Conservation (phyloP, 2,113 vertebrate species). For the Chinchilla lanigera region DNA sequence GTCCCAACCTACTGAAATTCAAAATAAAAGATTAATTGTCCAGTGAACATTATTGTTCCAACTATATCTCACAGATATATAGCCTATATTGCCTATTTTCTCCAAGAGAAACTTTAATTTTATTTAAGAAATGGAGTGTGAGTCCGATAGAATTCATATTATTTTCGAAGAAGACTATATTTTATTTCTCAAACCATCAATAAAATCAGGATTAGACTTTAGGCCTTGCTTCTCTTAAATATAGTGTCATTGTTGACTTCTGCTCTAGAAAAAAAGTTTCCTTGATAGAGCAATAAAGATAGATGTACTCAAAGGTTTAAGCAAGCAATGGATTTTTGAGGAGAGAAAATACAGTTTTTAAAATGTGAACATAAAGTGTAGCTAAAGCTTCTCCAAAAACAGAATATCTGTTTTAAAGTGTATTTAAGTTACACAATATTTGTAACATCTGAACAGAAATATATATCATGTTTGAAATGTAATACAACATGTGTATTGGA, state of each 20-base stretch:
- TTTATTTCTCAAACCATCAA: conserved; percentile 66
- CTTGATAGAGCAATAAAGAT: conserved; percentile 60
- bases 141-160: conserved; percentile 20
- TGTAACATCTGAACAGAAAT: neutral
- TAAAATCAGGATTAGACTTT: conserved; percentile 74
- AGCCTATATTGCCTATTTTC: conserved; percentile 34
- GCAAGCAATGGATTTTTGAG: conserved; percentile 39
- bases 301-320: conserved; percentile 51
- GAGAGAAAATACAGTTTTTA: conserved; percentile 62
- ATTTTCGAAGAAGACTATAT: conserved; percentile 63
- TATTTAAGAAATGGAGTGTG: conserved; percentile 29
- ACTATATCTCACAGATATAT: neutral
- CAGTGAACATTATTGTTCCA: neutral
- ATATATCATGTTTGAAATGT: conserved; percentile 11
- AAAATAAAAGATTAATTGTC: conserved; percentile 8
- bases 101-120: conserved; percentile 63
- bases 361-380: conserved; percentile 59
- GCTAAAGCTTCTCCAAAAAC: conserved; percentile 47
- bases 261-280: conserved; percentile 49
- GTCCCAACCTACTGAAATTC: neutral
- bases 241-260: conserved; percentile 27
- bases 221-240: conserved; percentile 53
- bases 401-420: conserved; percentile 44
- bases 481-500: conserved; percentile 43
- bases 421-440: conserved; percentile 48